Percentiles rank a stretch among this genome's conserved stretches.
phyloP scores from a whole-genome alignment of 2,797 vertebrate species.

The Manis javanica region DNA sequence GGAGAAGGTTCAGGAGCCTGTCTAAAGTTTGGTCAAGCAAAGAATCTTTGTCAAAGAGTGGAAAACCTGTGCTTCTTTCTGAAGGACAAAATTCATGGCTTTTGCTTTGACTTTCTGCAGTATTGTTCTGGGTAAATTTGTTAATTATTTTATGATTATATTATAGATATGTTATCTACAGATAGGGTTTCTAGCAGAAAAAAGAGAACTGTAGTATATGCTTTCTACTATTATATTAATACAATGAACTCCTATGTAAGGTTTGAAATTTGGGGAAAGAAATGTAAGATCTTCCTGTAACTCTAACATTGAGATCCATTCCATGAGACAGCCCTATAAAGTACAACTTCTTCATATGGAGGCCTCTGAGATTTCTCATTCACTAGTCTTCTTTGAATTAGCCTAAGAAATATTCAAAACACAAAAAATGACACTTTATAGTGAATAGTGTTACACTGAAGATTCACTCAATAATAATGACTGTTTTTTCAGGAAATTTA shows the following conservation, averaged over 20 bases:
- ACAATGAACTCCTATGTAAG: not conserved
- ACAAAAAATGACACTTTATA: not conserved
- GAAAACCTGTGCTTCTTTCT: constrained; percentile 39
- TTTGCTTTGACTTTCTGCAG: not conserved
- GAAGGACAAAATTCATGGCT: not conserved
- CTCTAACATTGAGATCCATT: not conserved
- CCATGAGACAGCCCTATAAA: not conserved
- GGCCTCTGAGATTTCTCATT: not conserved
- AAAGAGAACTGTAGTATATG: not conserved
- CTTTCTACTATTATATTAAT: not conserved
- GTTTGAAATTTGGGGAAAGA: constrained; percentile 1
- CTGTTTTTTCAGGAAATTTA: not conserved
- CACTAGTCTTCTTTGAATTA: not conserved
- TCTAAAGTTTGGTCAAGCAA: not conserved
- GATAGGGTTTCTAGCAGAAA: not conserved
- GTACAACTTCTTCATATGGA: not conserved
- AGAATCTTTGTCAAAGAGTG: not conserved
- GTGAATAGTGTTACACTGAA: not conserved
- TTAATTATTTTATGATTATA: not conserved
- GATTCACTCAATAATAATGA: not conserved
- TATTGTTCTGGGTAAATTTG: not conserved
- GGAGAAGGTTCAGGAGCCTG: not conserved
- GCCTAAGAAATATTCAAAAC: not conserved
- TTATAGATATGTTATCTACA: not conserved
- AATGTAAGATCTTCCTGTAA: not conserved